phyloP scores from a whole-genome alignment of 2,113 vertebrate genomes.

The Passer domesticus region DNA sequence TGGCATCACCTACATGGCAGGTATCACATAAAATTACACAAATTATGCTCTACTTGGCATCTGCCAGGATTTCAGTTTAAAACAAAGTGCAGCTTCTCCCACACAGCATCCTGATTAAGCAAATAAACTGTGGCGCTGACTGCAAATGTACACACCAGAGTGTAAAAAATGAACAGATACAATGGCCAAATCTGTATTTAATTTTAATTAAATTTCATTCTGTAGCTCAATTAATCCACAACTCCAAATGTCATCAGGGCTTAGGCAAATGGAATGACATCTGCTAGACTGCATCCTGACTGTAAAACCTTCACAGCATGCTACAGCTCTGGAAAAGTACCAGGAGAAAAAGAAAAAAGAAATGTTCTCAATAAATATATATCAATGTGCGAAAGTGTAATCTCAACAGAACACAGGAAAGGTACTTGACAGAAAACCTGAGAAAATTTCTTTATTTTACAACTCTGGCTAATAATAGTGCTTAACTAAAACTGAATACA shows the following conservation, averaged over 20 bases:
- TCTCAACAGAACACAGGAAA: conserved; percentile 35
- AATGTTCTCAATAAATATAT: conserved; percentile 69
- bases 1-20: conserved; percentile 50
- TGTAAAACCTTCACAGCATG: conserved; percentile 86
- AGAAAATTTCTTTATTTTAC: neutral
- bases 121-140: conserved; percentile 81
- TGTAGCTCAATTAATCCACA: conserved; percentile 88
- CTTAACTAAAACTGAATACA: neutral
- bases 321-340: conserved; percentile 74
- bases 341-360: conserved; percentile 67
- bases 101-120: conserved; percentile 81
- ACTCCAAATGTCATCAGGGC: conserved; percentile 98
- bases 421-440: conserved; percentile 37
- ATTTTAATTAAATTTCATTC: conserved; percentile 96
- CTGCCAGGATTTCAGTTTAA: conserved; percentile 66
- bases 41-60: conserved; percentile 68
- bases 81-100: conserved; percentile 77
- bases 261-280: conserved; percentile 98
- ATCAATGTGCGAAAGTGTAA: conserved; percentile 63
- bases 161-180: conserved; percentile 80
- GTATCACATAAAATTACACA: conserved; percentile 22
- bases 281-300: conserved; percentile 87
- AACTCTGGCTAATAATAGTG: neutral
- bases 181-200: conserved; percentile 88
- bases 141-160: conserved; percentile 79